A percentile compares a stretch with the other conserved stretches of the same genome.
These are phyloP conservation scores for Epizoanthus scotinus DNA, from an alignment of 92 coral and sea anemone genomes.

Conservation along the genomic window DNA sequence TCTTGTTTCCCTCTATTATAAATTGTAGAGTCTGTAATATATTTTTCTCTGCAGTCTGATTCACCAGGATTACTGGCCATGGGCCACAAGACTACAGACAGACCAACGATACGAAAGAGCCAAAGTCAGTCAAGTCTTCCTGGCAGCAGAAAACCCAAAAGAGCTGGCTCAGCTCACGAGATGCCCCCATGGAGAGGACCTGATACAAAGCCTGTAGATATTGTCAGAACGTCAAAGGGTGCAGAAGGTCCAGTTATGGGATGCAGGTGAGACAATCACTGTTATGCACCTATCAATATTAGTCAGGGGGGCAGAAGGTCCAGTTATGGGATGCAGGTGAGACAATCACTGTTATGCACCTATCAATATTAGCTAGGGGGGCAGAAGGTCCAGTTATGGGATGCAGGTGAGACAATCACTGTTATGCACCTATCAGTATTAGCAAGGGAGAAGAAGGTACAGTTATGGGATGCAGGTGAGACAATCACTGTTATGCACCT, in stretches of 20 bases:
- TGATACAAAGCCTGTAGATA: slow-evolving; percentile 70
- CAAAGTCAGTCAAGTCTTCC: slow-evolving; percentile 68
- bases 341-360: background rate
- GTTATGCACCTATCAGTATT: background rate
- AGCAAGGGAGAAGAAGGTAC: slow-evolving; percentile 46
- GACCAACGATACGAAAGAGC: slow-evolving; percentile 51
- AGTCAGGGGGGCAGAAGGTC: slow-evolving; percentile 60
- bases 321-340: slow-evolving; percentile 71
- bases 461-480: slow-evolving; percentile 69
- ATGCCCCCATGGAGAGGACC: slow-evolving; percentile 82
- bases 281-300: too few relatives aligned
- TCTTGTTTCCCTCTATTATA: too few relatives aligned
- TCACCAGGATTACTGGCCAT: background rate
- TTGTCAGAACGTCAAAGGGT: slow-evolving; percentile 52
- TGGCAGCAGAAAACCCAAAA: slow-evolving; percentile 52
- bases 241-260: slow-evolving; percentile 64
- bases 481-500: background rate
- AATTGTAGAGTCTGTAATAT: background rate
- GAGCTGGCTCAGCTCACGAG: slow-evolving; percentile 40
- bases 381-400: slow-evolving; percentile 62
- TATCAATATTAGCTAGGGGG: background rate
- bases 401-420: slow-evolving; percentile 54
- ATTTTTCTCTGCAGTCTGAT: slow-evolving; percentile 40
- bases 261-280: slow-evolving; percentile 68
- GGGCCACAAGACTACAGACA: background rate